Evolutionary conservation across 2,797 vertebrate genomes (phyloP), one percentile per base, ranked within the genome.

Genomic region (Harpagifer antarcticus): DNA sequence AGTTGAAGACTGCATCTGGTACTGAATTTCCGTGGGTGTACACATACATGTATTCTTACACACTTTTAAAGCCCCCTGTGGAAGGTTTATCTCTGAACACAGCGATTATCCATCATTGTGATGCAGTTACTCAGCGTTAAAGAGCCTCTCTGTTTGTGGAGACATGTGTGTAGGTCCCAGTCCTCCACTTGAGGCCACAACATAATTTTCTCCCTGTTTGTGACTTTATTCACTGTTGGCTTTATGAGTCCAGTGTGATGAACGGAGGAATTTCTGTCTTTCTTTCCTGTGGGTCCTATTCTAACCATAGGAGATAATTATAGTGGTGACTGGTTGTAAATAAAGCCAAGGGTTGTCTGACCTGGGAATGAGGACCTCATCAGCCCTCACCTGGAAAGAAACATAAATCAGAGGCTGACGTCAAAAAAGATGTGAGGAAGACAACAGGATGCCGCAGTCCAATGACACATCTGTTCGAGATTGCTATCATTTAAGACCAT

Each of bases 211-310:
- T 76, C 65, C 65, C 78, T 50, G 65, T 92, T 89, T 90, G 89
- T 74, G 85, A 83, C 82, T 74, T 63, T 79, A 89, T 90, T 80
- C 81, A 86, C 80, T 63, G 33, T 66, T 82, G 84, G 65, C 80
- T 94, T 93, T 90, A 92, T 84, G 91, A 89, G 87, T 83, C 81
- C 44, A 2, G n/a, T n/a, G 68, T 93, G 92, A 93, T 91, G 92
- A 94, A 90, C 78, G 17, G 65, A 76, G 49, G 82, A 78, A 74
- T 82, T 84, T 75, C 73, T 78, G 76, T 47, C 74, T 76, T 68
- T 87, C 87, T 83, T n/a, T 91, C 87, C 89, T 89, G 86, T 70
- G 81, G 86, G 75, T 83, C 82, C 62, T 67, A 31, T 63, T 82
- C 83, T 75, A 80, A 88, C 86, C 74, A 65, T 73, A 52, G 88